These are phyloP conservation scores for Sylvia borin DNA, from an alignment of 2,797 vertebrate species.

Conservation along the genomic window DNA sequence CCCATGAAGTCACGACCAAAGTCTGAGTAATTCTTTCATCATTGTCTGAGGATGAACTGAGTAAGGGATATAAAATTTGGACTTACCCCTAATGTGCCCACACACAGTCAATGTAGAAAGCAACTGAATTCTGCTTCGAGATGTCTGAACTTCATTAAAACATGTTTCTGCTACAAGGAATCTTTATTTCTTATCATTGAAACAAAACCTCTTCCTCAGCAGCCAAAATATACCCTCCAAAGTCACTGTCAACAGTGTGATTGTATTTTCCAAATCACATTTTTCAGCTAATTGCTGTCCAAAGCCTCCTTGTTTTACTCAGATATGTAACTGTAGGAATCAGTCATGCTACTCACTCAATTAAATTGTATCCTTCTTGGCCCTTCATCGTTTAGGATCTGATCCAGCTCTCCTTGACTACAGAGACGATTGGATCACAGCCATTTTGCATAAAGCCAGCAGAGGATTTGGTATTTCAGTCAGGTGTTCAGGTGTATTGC, in stretches of 20 bases:
- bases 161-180: neutral
- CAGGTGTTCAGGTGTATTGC: conserved; percentile 27
- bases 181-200: conserved; percentile 28
- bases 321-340: conserved; percentile 40
- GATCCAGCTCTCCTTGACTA: conserved; percentile 48
- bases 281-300: conserved; percentile 46
- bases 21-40: conserved; percentile 51
- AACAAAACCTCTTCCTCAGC: conserved; percentile 11
- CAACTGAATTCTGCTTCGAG: neutral
- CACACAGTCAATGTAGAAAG: neutral
- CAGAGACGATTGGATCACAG: neutral
- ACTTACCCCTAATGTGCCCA: neutral
- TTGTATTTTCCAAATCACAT: neutral
- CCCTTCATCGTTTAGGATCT: conserved; percentile 25
- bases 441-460: conserved; percentile 11
- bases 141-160: conserved; percentile 12
- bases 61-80: conserved; percentile 25
- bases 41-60: conserved; percentile 36
- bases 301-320: conserved; percentile 49
- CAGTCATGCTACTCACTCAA: conserved; percentile 24
- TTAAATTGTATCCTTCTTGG: conserved; percentile 47
- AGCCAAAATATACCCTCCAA: conserved; percentile 10
- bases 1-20: conserved; percentile 25
- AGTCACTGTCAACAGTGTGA: conserved; percentile 27
- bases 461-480: conserved; percentile 52